A percentile compares a stretch with the other conserved stretches of the same genome.
phyloP scores from a whole-genome alignment of 2,113 vertebrate genomes.

The Donacobius atricapilla region DNA sequence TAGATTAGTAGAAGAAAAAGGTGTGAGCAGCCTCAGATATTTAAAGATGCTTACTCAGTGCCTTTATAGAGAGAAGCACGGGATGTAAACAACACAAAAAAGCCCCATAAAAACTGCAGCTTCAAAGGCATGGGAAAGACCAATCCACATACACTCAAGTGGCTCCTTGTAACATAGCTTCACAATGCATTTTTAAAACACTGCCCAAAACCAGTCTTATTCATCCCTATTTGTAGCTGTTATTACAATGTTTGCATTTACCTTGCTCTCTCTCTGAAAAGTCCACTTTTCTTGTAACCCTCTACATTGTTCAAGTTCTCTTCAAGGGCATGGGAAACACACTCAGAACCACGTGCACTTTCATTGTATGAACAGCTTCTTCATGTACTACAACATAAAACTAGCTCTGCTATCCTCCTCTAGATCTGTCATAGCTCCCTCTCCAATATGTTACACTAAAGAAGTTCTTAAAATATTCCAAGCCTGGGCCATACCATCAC shows the following conservation, averaged over 20 bases:
- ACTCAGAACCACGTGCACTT: not conserved
- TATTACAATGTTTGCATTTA: not conserved
- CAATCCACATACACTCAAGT: not conserved
- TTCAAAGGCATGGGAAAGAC: not conserved
- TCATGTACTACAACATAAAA: not conserved
- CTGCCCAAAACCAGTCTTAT: not conserved
- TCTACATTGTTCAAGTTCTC: not conserved
- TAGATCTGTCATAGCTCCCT: not conserved
- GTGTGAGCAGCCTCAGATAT: not conserved
- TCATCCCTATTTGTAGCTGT: not conserved
- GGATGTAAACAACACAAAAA: not conserved
- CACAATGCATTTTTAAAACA: not conserved
- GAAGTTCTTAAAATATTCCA: not conserved
- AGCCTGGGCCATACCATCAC: not conserved
- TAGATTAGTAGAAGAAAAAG: not conserved
- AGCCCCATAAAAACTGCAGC: not conserved
- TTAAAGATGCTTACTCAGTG: not conserved
- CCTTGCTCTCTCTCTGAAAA: not conserved
- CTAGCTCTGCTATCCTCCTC: not conserved
- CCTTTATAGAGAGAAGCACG: not conserved
- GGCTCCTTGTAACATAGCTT: not conserved
- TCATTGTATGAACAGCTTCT: not conserved
- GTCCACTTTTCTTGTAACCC: not conserved
- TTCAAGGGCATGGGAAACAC: not conserved
- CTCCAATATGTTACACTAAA: not conserved